Conservation (phyloP, 2,888 invertebrate genomes). For the Himalopsyche kuldschensis region DNA sequence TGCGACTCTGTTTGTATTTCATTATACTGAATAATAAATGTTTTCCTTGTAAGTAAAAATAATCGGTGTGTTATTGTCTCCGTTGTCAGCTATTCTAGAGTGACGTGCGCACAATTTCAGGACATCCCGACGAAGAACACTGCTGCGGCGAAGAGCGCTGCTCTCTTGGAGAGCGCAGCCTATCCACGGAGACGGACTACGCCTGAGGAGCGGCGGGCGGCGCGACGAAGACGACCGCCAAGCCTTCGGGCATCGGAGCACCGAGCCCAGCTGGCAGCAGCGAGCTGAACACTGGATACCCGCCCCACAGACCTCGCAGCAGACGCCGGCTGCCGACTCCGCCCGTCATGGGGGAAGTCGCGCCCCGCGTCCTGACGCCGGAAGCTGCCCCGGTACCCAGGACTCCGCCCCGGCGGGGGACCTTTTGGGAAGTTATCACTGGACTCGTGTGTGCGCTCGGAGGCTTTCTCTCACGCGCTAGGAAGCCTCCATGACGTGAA, state of each 20-base stretch:
- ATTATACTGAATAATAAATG: not conserved
- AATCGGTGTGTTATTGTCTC: not conserved
- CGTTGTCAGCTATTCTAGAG: not conserved
- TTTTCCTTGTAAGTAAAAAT: not conserved
- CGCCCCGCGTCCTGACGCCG: not conserved
- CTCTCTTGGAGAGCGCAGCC: constrained; percentile 59
- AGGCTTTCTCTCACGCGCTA: constrained; percentile 48
- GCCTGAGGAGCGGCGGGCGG: constrained; percentile 61
- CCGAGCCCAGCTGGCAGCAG: constrained; percentile 3
- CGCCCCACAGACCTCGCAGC: constrained; percentile 7
- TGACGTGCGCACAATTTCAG: constrained; percentile 18
- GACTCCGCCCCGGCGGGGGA: constrained; percentile 42
- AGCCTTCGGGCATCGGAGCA: not conserved
- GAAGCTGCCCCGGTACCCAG: constrained; percentile 12
- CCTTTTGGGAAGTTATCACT: constrained; percentile 52
- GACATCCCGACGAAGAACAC: constrained; percentile 45
- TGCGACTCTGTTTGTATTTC: no score
- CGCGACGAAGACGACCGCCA: constrained; percentile 28
- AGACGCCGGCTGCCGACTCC: not conserved
- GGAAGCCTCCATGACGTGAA: constrained; percentile 45
- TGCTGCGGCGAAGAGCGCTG: constrained; percentile 46
- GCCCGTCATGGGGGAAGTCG: not conserved
- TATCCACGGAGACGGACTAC: constrained; percentile 73
- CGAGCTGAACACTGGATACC: constrained; percentile 3
- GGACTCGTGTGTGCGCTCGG: constrained; percentile 53